These are phyloP conservation scores for Temnothorax unifasciatus DNA, from an alignment of 2,888 invertebrate species.

Conservation along the genomic window DNA sequence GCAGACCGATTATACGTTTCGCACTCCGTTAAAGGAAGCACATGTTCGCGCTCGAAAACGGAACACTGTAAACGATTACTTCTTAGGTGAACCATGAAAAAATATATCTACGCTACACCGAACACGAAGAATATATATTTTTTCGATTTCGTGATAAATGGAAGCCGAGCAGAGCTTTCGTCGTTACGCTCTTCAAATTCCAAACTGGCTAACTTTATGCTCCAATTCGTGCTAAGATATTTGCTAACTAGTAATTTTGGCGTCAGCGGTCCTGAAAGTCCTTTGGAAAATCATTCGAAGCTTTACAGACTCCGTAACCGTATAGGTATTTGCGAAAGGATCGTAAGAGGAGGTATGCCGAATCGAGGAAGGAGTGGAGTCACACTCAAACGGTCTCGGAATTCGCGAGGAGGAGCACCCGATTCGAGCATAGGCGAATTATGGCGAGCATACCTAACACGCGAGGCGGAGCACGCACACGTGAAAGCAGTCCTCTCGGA, in stretches of 20 bases:
- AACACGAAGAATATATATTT: slow-evolving; percentile 9
- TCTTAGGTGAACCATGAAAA: slow-evolving; percentile 12
- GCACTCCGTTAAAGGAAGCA: slow-evolving; percentile 21
- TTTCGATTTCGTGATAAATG: neutral
- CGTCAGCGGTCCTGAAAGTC: neutral
- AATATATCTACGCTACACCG: slow-evolving; percentile 26
- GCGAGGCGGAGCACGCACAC: slow-evolving; percentile 31
- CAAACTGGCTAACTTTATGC: slow-evolving; percentile 2
- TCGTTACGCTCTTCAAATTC: slow-evolving; percentile 14
- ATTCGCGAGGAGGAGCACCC: neutral
- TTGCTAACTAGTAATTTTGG: neutral
- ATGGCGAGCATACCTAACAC: slow-evolving; percentile 52
- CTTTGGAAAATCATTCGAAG: neutral
- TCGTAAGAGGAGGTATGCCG: too few relatives aligned
- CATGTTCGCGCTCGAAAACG: slow-evolving; percentile 37
- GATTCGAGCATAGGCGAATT: slow-evolving; percentile 38
- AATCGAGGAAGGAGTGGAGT: neutral
- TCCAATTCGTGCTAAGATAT: neutral
- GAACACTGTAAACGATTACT: slow-evolving; percentile 30
- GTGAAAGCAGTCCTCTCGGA: slow-evolving; percentile 50
- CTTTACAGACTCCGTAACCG: neutral
- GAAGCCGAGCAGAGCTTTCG: neutral
- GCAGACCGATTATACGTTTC: slow-evolving; percentile 13
- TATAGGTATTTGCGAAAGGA: neutral
- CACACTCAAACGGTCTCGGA: neutral